phyloP scores from a whole-genome alignment of 2,888 invertebrate genomes.

The Hanleya hanleyi region DNA sequence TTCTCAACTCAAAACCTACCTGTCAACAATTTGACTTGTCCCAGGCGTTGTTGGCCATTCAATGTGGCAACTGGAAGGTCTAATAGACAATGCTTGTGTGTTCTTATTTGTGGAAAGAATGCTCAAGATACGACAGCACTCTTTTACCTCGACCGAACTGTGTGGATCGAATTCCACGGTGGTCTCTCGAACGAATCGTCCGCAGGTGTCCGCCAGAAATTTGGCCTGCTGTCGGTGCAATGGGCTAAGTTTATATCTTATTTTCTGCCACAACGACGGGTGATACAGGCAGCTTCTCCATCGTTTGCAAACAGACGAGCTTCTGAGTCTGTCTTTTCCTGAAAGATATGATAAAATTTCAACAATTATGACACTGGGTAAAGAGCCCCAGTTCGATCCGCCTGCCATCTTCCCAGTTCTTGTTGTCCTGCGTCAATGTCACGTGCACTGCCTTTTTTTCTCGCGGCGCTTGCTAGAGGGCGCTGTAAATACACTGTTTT shows the following conservation, averaged over 20 bases:
- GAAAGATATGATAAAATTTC: constrained; percentile 76
- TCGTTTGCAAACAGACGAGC: constrained; percentile 77
- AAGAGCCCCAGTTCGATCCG: constrained; percentile 57
- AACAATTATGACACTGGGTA: constrained; percentile 71
- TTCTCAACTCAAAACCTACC: constrained; percentile 42
- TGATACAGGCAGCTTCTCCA: constrained; percentile 76
- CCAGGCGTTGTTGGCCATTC: constrained; percentile 77
- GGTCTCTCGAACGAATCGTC: constrained; percentile 67
- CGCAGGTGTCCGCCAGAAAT: constrained; percentile 68
- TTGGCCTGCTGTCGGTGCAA: constrained; percentile 51
- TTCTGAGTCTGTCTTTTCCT: constrained; percentile 75
- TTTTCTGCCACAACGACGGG: constrained; percentile 66
- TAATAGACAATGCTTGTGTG: constrained; percentile 63
- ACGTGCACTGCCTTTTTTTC: background rate
- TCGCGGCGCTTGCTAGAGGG: too few relatives aligned
- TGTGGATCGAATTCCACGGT: constrained; percentile 68
- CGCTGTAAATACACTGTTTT: too few relatives aligned
- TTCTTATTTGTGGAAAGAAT: constrained; percentile 65
- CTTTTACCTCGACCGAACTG: constrained; percentile 60
- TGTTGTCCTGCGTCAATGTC: constrained; percentile 32
- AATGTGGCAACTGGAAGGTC: constrained; percentile 70
- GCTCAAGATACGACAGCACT: constrained; percentile 59
- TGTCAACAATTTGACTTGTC: constrained; percentile 70
- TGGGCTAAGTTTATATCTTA: constrained; percentile 50
- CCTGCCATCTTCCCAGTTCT: constrained; percentile 52